These are phyloP conservation scores for Euspilapteryx auroguttella DNA, from an alignment of 2,888 invertebrate species.

Conservation along the genomic window DNA sequence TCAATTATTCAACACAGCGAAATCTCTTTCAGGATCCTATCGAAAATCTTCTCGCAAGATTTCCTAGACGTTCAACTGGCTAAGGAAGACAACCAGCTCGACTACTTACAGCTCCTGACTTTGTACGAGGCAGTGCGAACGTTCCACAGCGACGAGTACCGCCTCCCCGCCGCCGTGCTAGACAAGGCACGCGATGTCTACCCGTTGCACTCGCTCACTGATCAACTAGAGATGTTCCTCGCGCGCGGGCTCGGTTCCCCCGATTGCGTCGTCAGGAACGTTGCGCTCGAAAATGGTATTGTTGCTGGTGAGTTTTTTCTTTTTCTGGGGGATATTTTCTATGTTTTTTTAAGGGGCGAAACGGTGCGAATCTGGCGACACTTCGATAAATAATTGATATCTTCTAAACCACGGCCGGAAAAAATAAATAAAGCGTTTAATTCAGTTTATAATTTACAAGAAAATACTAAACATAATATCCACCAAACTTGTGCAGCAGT, in stretches of 20 bases:
- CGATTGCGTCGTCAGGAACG: conserved; percentile 51
- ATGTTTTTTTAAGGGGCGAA: no score
- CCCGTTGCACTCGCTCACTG: conserved; percentile 23
- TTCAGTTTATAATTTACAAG: no score
- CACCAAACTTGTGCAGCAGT: no score
- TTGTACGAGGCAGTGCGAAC: conserved; percentile 58
- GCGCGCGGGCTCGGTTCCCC: conserved; percentile 59
- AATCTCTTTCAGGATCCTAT: conserved; percentile 51
- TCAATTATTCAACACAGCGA: no score
- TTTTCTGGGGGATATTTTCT: no score
- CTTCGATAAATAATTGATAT: no score
- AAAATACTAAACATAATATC: no score
- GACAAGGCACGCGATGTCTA: conserved; percentile 26
- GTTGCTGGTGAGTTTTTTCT: conserved; percentile 46
- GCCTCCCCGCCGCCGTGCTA: conserved; percentile 34
- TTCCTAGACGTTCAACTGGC: conserved; percentile 37
- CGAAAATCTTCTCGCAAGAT: conserved; percentile 46
- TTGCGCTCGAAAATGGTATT: conserved; percentile 57
- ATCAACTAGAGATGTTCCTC: conserved; percentile 43
- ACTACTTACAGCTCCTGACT: conserved; percentile 48
- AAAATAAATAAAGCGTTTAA: no score
- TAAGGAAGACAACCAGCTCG: conserved; percentile 31
- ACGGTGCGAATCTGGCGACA: no score
- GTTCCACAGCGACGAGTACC: conserved; percentile 32
- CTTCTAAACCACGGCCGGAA: no score